Evolutionary conservation across 2,888 invertebrate species (phyloP), one percentile per base, ranked within the genome.

Genomic region (Ecliptopera silaceata): DNA sequence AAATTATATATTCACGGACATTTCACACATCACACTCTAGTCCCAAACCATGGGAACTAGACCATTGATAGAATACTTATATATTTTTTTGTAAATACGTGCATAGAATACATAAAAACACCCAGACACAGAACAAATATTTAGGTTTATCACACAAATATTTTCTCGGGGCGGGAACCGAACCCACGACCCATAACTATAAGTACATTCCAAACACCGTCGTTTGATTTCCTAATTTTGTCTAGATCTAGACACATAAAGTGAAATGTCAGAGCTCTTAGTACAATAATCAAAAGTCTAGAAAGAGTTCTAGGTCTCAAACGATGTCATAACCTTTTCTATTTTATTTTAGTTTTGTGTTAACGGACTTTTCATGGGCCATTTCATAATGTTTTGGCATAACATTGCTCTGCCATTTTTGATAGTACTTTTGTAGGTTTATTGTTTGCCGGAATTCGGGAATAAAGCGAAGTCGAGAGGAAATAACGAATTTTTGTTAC

Each of bases 291-390:
- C 22, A 22, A 2, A 34, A 39, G 10, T 22, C 18, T 39, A 31
- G 41, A 49, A 49, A 10, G 29, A 45, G 29, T 44, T 52, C 17
- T 31, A 52, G 29, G 45, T 52, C 11, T 10, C 22, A 11, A 50
- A 36, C 45, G 13, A 45, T 52, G 32, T 20, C 18, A 20, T 45
- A 39, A 45, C 38, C 52, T 39, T 32, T 38, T 38, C 6, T 0
- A 18, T 31, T 45, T 52, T 39, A 45, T 52, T 52, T 52, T 39
- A 46, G 32, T 46, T 53, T 34, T 18, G 41, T 41, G 39, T 32
- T 34, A 42, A 20, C 36, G 20, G 36, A 43, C 44, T 41, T 51
- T 50, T 52, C 44, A 44, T 38, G 29, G 44, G 6, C 38, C 36
- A 18, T 44, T 51, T 29, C 29, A 17, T 38, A 38, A 47, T 47